Evolutionary conservation across 2,888 invertebrate species (phyloP), one percentile per base, ranked within the genome.

Genomic region (Cryptus armator): DNA sequence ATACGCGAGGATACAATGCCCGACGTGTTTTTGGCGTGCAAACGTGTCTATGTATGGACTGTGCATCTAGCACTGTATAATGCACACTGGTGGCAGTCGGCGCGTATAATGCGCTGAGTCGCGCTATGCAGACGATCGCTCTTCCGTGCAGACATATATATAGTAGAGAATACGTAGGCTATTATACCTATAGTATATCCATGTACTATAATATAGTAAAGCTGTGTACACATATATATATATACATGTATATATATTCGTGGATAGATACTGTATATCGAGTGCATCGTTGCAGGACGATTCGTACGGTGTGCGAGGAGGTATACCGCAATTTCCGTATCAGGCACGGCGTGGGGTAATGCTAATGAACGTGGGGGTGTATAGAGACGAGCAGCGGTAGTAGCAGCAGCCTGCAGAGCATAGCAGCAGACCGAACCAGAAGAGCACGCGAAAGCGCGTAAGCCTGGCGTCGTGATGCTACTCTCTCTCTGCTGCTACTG

Each of bases 251-350:
- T 37, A 24, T 67, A 62, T 56, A 44, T 70, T 37, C 16, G 48
- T 16, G 68, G 37, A 75, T 59, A 12, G 16, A 7, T 64, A 16
- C 46, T 75, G 74, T 75, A 56, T 70, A 75, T 85, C 76, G 71
- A 79, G 71, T 85, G 84, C 81, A 78, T 56, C 48, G 81, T 53
- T 71, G 72, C 56, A 81, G 81, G 82, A 79, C 70, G 75, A 75
- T 75, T 82, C 79, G 85, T 82, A 78, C 76, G 68, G 74, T 75
- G 74, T 70, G 79, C 70, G 43, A 48, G 62, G 66, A 66, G 79
- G 85, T 85, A 83, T 56, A 83, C 82, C 85, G 76, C 85, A 85
- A 85, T 85, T 82, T 85, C 82, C 85, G 76, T 83, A 85, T 85
- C 85, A 85, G 79, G 48, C 71, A 75, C 78, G 74, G 79, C 70